Evolutionary conservation across 2,888 invertebrate species (phyloP), one percentile per base, ranked within the genome.

Genomic region (Agrypnus murinus): DNA sequence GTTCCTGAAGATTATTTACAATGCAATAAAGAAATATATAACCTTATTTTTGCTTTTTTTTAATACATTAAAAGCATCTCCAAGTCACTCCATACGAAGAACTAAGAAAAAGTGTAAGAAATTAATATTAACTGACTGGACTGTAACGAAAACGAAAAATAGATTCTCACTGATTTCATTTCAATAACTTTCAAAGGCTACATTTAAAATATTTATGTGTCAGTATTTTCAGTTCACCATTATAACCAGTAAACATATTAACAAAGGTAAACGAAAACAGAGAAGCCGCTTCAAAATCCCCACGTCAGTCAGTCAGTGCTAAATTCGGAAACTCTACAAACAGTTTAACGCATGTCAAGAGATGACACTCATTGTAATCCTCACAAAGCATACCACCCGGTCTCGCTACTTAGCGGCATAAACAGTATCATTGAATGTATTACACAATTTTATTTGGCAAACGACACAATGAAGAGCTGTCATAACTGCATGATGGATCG

Each of bases 321-420:
- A 71, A 74, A 73, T 72, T 76, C 75, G 64, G 70, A 75, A 76
- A 77, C 73, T 75, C 73, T 71, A 72, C 80, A 81, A 82, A 82
- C 81, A 81, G 79, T 82, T 82, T 82, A 82, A 81, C 82, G 83
- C 81, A 81, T 81, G 81, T 83, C 83, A 82, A 74, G 77, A 78
- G 79, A 79, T 81, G 82, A 83, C 81, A 81, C 78, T 77, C 76
- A 78, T 82, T 80, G 80, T 81, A 73, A 74, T 68, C 72, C 69
- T 64, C 69, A 78, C 72, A 74, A 77, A 77, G 72, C 74, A 62
- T 67, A 62, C 75, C 77, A 78, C 76, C 77, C 77, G 72, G 77
- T 72, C 65, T 71, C 71, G 65, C 74, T 76, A 75, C 75, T 78
- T 76, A 76, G 71, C 74, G 74, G 74, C 74, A 76, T 78, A 77